Evolutionary conservation across 2,888 invertebrate species (phyloP), one percentile per base, ranked within the genome.

Genomic region (Ornithoptera priamus): DNA sequence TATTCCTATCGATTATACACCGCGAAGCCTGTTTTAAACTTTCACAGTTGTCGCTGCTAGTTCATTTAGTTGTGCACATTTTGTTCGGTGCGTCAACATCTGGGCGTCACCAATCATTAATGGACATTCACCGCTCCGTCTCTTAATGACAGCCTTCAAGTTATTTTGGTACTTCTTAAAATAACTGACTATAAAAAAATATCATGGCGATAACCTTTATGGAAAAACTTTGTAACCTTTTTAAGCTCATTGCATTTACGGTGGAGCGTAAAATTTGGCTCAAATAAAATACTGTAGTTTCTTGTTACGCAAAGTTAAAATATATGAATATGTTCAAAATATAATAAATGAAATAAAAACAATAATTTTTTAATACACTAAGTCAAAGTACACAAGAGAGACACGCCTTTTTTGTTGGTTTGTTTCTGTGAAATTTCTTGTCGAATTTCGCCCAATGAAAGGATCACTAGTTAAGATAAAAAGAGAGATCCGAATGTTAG

Each of bases 31-130:
- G 50, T 62, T 62, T 50, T 59, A 18, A 57, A 69, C 69, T 69
- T 70, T 70, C 66, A 70, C 70, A 69, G 62, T 18, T 39, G 30
- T 62, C 36, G 57, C 42, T 62, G 57, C 69, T 57, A 62, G n/a
- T 60, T 24, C 63, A 30, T 68, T 70, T 62, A 58, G 62, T 50
- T 61, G 20, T 50, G 69, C 59, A 56, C 30, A 65, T 65, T 69
- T 62, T 61, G 61, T 58, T 53, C 46, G 30, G 57, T 62, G 22
- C 50, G 24, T 46, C 56, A 62, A 70, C 62, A 53, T 39, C 58
- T 59, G 39, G 63, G 66, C 58, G 53, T 56, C n/a, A 24, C 62
- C 3, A 66, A 62, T 70, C 59, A 53, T 39, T 59, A 62, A 66
- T 70, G 30, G 58, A 62, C 63, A 39, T 66, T 70, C 58, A 62